A percentile compares a stretch with the other conserved stretches of the same genome.
Conservation (phyloP, 2,797 vertebrate genomes). For the Myotis findleyi region DNA sequence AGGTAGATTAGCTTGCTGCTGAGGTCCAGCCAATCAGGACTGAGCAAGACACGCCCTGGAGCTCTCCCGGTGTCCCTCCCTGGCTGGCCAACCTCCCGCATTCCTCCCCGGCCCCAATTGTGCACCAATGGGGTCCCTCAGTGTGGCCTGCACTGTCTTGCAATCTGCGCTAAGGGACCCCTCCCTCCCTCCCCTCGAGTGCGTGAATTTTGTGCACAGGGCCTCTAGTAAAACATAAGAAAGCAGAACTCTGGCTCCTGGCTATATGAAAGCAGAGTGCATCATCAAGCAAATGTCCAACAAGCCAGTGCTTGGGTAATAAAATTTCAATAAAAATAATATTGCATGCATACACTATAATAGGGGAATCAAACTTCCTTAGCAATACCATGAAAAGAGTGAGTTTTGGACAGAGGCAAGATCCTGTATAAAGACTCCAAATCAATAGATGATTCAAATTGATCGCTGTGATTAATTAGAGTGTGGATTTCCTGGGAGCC, state of each 20-base stretch:
- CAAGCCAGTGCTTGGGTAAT: neutral
- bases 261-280: neutral
- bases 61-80: too few species aligned
- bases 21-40: too few species aligned
- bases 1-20: too few species aligned
- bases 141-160: too few species aligned
- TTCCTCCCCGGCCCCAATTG: too few species aligned
- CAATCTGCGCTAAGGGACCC: too few species aligned
- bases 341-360: neutral
- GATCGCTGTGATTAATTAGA: neutral
- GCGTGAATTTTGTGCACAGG: too few species aligned
- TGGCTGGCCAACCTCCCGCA: too few species aligned
- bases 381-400: neutral
- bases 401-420: neutral
- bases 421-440: neutral
- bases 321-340: slow-evolving; percentile 31
- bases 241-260: neutral
- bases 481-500: neutral
- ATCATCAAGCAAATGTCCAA: neutral
- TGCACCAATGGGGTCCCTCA: too few species aligned
- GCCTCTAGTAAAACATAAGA: neutral
- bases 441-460: neutral
- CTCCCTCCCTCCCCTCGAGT: too few species aligned
- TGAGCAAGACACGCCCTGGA: too few species aligned
- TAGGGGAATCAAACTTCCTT: slow-evolving; percentile 4